Conservation (phyloP, 2,113 vertebrate species). For the Eurypyga helias region DNA sequence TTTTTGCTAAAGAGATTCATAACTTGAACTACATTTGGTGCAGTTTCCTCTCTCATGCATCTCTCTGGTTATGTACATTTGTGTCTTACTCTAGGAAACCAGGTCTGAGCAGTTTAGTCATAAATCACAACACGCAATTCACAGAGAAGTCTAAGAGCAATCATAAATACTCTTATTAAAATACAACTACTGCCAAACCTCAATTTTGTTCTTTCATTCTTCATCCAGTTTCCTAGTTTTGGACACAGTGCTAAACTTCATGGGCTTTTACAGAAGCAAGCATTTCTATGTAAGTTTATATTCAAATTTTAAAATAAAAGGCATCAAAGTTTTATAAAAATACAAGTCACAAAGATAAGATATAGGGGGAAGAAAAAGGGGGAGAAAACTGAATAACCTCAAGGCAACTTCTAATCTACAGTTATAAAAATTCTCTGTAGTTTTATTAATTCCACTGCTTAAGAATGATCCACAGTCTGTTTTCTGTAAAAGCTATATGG, state of each 20-base stretch:
- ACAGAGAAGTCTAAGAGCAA: neutral
- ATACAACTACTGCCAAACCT: neutral
- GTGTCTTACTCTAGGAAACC: neutral
- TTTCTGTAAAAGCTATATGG: slow-evolving; percentile 21
- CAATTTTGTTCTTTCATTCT: neutral
- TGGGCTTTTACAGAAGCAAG: neutral
- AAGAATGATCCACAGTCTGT: neutral
- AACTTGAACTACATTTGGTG: neutral
- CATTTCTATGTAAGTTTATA: neutral
- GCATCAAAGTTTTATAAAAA: neutral
- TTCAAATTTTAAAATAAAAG: neutral
- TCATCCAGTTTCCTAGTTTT: neutral
- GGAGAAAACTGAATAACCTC: neutral
- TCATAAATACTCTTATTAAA: neutral
- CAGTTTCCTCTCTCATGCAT: neutral
- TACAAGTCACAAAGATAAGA: neutral
- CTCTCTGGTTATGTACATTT: neutral
- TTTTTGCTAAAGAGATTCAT: neutral
- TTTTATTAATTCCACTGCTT: slow-evolving; percentile 32
- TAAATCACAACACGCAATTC: neutral
- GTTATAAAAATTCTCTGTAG: slow-evolving; percentile 6
- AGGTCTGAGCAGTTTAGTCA: neutral
- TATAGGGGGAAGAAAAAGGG: neutral
- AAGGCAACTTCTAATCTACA: neutral
- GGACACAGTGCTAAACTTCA: neutral